Evolutionary conservation across 2,797 vertebrate species (phyloP).

Genomic region (Sparidentex hasta): DNA sequence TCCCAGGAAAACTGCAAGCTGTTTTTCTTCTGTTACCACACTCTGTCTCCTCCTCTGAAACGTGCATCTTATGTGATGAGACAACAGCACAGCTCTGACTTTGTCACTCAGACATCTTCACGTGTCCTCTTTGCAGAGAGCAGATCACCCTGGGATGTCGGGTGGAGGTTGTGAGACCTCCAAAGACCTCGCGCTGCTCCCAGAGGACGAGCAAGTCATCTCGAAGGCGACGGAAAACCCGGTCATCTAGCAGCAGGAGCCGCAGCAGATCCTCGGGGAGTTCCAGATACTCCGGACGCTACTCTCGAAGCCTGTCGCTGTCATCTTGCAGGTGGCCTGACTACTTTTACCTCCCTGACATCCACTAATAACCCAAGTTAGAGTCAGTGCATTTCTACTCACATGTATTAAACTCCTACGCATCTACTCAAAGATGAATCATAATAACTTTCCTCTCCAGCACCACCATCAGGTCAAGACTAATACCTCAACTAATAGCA

Average conservation of each 20-base stretch:
- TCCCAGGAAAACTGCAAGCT: constrained; percentile 20
- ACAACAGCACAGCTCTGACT: not conserved
- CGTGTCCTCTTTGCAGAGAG: constrained; percentile 78
- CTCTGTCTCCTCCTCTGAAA: constrained; percentile 45
- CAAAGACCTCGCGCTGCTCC: constrained; percentile 65
- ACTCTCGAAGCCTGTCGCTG: constrained; percentile 88
- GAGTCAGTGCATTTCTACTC: not conserved
- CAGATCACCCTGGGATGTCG: constrained; percentile 82
- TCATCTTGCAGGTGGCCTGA: constrained; percentile 89
- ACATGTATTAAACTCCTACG: not conserved
- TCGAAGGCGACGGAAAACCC: constrained; percentile 77
- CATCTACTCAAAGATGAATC: too few species aligned
- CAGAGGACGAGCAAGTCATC: constrained; percentile 67
- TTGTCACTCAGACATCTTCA: constrained; percentile 25
- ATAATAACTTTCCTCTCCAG: not conserved
- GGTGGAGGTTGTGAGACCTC: constrained; percentile 78
- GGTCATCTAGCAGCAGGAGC: constrained; percentile 85
- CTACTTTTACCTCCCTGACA: not conserved
- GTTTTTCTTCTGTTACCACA: constrained; percentile 41
- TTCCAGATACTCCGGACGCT: constrained; percentile 87
- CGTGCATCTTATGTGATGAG: constrained; percentile 29
- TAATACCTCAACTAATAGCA: not conserved
- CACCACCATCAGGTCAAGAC: not conserved
- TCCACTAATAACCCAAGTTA: not conserved
- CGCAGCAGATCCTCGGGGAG: constrained; percentile 85